Evolutionary conservation across 1,140 invertebrate genomes (phyloP), one percentile per base, ranked within the genome.

Genomic region (Protaetia brevitarsis): DNA sequence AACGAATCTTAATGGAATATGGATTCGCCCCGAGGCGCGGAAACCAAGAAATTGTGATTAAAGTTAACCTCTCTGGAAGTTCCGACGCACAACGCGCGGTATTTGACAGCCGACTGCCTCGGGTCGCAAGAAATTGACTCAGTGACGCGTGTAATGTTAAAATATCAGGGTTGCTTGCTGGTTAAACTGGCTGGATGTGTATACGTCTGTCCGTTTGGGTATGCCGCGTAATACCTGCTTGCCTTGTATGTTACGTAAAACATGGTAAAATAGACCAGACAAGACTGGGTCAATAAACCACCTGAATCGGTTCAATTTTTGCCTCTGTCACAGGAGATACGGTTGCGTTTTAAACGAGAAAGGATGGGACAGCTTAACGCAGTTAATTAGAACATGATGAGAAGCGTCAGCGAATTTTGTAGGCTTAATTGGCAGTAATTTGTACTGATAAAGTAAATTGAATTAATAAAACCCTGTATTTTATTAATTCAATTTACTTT

Each of bases 1-100:
- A 45, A 45, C 77, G 88, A 91, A 64, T 84, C 84, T 45, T 65
- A 64, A 62, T 41, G 37, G 62, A 68, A 68, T 65, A 58, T 57
- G 51, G 65, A 63, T 51, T 34, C 58, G 7, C 63, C 67, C 45
- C 37, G 58, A 11, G 64, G 37, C 37, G 3, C 37, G 37, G 37
- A 67, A 67, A 67, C 62, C 29, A 63, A 60, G 62, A 66, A 69
- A 69, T 51, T 65, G 66, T 64, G 68, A 68, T 70, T 70, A 68
- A 70, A 68, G 28, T 67, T 70, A 67, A 64, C 68, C 60, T 65
- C 3, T 2, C 37, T 21, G 5, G 3, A 3, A 6, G 3, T 45
- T 19, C 13, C 37, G 2, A 65, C 29, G 30, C 56, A 65, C 64
- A 57, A 66, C 59, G 31, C 16, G 21, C 60, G 51, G 41, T 41